Base-by-base conservation (phyloP, 2,888 invertebrate species). In the Drosophila aldrichi region DNA sequence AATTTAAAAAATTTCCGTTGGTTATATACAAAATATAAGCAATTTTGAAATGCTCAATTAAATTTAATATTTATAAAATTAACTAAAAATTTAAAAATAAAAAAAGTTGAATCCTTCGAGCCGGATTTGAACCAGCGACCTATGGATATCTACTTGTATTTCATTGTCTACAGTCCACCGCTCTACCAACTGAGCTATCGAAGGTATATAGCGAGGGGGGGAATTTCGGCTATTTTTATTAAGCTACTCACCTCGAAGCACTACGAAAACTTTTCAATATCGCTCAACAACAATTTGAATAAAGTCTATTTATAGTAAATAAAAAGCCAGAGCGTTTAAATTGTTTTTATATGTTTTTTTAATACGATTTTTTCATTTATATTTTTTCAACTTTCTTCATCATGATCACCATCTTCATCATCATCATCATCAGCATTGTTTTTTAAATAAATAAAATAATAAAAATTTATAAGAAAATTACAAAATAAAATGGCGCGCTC, bases 111-210 rank as follows among this genome's bases (percentile, higher is more conserved):
- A 54, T 89, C 89, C 88, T 89, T 88, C 88, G 89, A 89, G 88
- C 89, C 89, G 88, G 87, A 88, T 88, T 89, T 87, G 89, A 89
- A 89, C 88, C 89, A 89, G 89, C 89, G 89, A 89, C 89, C 88
- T 89, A 88, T 89, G 88, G 88, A 89, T 89, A 3, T 68, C 81
- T 80, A 78, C 34, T 8, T 1, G 2, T 16, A 6, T 46, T n/a
- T 49, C 1, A 3, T 18, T 7, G 56, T n/a, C 89, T 88, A 88
- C 89, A 88, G 87, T 88, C 87, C 87, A 88, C 87, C 87, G 87
- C 87, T 88, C 87, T 88, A 88, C 87, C 87, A 89, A 82, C 87
- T 88, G 87, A 88, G 87, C 87, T 88, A 88, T 88, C 87, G 87
- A 88, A 88, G 87, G 87, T 62, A 63, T n/a, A 63, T 44, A 40